Evolutionary conservation across 2,113 vertebrate genomes (phyloP).

Genomic region (Aix galericulata): DNA sequence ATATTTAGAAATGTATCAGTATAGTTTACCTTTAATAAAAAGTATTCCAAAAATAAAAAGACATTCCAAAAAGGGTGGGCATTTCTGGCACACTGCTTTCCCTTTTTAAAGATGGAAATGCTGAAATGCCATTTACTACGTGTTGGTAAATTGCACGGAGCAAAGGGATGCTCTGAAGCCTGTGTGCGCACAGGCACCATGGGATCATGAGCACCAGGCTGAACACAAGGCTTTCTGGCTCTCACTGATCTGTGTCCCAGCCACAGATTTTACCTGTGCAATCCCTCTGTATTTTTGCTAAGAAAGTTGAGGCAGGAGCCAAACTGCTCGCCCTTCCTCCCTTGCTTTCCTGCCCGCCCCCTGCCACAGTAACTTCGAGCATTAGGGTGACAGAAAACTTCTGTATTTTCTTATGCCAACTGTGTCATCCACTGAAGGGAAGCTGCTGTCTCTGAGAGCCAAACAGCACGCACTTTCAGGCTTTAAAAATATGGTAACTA

Average conservation of each 20-base stretch:
- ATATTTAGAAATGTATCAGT: background rate
- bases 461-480: background rate
- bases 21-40: background rate
- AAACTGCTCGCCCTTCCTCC: background rate
- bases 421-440: background rate
- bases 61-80: background rate
- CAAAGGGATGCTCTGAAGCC: background rate
- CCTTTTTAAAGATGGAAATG: background rate
- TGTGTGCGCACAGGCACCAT: too few relatives aligned
- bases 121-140: background rate
- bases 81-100: background rate
- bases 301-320: background rate
- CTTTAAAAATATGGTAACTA: background rate
- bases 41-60: too few relatives aligned
- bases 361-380: accelerated
- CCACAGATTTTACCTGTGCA: background rate
- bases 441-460: background rate
- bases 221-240: background rate
- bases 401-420: background rate
- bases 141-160: background rate
- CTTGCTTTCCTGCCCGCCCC: background rate
- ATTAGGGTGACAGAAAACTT: accelerated
- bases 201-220: background rate
- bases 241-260: background rate
- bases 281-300: background rate